Base-by-base conservation (phyloP, 37 sponge, comb jelly and placozoan genomes). In the Crambe crambe region DNA sequence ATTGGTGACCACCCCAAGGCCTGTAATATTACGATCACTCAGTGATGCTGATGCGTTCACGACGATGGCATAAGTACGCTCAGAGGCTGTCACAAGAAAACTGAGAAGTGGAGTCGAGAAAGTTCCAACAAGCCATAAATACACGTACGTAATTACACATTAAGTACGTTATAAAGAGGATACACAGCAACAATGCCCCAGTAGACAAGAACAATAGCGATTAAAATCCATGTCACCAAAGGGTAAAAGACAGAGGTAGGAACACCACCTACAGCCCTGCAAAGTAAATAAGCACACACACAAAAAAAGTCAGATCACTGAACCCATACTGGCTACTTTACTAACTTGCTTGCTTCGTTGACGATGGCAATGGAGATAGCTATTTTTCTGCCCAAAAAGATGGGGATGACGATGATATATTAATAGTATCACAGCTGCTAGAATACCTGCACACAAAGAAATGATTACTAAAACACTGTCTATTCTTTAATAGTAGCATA, bases 321-420 rank as follows among this genome's bases (percentile, higher is more conserved):
- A 5, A 26, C 25, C 23, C 27, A 60, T 27, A 68, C 22, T 3
- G 5, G 25, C 27, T 60, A 10, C 15, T 21, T 76, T 15, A 9
- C 86, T 85, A 25, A 95, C 96, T 80, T 88, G 90, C 90, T 89
- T 3, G 97, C 97, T 62, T 96, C 93, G 78, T 96, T 85, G 85
- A 98, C 91, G 78, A 98, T 86, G 60, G 86, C 85, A 37, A 96
- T 89, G 75, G 97, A 88, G 21, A 96, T 89, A 42, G 79, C 56
- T 62, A 98, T 91, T 70, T 90, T 75, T 39, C 86, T 86, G 56
- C 79, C 69, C 36, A 98, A 89, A 81, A 89, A 80, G 42, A 96
- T 84, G 57, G 96, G 63, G 21, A 94, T 69, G 51, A 96, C 67
- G 42, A 96, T n/a, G 26, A 98, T 44, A 42, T 2, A 94, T 69